A percentile compares a stretch with the other conserved stretches of the same genome.
Conservation (phyloP, 2,797 vertebrate genomes). For the Acanthopagrus latus region DNA sequence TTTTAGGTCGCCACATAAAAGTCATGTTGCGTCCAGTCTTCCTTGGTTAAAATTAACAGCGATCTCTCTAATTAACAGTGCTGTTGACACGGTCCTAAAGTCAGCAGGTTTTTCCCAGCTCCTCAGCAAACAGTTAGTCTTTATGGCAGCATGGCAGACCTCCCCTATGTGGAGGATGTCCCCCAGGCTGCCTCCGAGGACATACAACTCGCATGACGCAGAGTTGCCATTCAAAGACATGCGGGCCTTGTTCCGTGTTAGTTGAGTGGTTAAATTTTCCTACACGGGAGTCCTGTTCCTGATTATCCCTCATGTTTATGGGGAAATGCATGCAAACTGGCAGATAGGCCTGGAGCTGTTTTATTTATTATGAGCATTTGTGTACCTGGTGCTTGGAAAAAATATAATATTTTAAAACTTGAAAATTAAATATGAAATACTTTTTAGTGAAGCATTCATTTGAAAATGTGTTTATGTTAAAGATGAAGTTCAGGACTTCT, state of each 20-base stretch:
- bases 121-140: slow-evolving; percentile 70
- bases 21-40: slow-evolving; percentile 56
- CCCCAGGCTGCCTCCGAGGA: slow-evolving; percentile 64
- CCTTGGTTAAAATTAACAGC: slow-evolving; percentile 60
- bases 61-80: slow-evolving; percentile 72
- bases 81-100: slow-evolving; percentile 75
- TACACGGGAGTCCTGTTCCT: slow-evolving; percentile 78
- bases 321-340: slow-evolving; percentile 64
- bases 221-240: slow-evolving; percentile 74
- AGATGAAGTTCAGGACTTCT: neutral
- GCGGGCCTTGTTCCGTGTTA: slow-evolving; percentile 73
- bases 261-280: slow-evolving; percentile 63
- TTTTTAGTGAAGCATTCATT: neutral
- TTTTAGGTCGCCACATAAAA: slow-evolving; percentile 57
- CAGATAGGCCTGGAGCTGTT: slow-evolving; percentile 71
- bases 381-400: slow-evolving; percentile 7
- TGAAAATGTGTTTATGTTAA: neutral
- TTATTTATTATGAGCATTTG: slow-evolving; percentile 2
- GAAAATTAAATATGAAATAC: too few relatives aligned
- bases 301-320: slow-evolving; percentile 82
- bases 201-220: slow-evolving; percentile 75
- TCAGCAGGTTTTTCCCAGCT: slow-evolving; percentile 74
- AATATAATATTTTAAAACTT: neutral
- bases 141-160: slow-evolving; percentile 72
- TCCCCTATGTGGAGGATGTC: slow-evolving; percentile 75